These are phyloP conservation scores for Tetheella fluctuosa DNA, from an alignment of 2,888 invertebrate species.

Conservation along the genomic window DNA sequence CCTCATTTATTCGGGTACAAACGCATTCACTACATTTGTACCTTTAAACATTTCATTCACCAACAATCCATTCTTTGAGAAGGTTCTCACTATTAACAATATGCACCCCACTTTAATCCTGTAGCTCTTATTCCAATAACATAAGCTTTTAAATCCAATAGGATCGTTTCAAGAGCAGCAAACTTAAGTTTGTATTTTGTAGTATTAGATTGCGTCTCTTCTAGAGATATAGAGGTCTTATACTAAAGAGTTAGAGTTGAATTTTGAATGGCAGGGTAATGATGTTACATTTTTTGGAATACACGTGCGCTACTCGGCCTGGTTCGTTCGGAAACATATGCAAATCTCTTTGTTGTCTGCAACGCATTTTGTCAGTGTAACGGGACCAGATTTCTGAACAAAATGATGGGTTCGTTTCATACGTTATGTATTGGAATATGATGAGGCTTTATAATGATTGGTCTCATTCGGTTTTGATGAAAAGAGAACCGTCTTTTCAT, in stretches of 20 bases:
- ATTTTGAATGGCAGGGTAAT: neutral
- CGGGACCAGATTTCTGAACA: conserved; percentile 58
- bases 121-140: conserved; percentile 16
- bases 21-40: conserved; percentile 44
- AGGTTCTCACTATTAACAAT: conserved; percentile 22
- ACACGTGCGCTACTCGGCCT: conserved; percentile 51
- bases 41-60: conserved; percentile 71
- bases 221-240: neutral
- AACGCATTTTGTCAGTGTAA: conserved; percentile 63
- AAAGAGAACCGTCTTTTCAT: neutral
- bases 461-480: neutral
- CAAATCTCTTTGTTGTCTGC: conserved; percentile 79
- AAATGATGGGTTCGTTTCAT: conserved; percentile 38
- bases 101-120: conserved; percentile 18
- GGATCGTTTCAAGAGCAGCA: neutral
- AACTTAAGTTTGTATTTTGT: neutral
- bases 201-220: neutral
- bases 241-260: neutral
- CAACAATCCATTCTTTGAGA: conserved; percentile 64
- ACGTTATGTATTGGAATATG: conserved; percentile 12
- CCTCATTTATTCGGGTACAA: conserved; percentile 4
- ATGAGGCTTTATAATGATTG: neutral
- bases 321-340: conserved; percentile 73
- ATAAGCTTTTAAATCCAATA: conserved; percentile 34
- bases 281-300: conserved; percentile 11